phyloP scores from a whole-genome alignment of 2,797 vertebrate species.

The Numenius phaeopus region DNA sequence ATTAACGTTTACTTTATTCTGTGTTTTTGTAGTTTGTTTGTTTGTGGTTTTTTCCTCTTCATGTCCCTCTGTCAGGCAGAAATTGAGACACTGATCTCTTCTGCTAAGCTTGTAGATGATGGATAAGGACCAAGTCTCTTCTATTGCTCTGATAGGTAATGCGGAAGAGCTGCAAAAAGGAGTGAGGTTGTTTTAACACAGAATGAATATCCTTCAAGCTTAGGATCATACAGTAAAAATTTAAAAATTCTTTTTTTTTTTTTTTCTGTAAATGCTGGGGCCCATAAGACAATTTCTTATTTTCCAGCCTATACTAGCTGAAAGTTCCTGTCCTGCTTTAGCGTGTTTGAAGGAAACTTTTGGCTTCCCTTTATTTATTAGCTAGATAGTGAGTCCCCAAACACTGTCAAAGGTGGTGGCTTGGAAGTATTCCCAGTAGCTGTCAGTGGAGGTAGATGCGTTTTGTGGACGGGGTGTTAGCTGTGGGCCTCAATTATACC shows the following conservation, averaged over 20 bases:
- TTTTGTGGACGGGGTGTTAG: not conserved
- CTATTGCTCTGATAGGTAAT: not conserved
- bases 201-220: not conserved
- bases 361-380: not conserved
- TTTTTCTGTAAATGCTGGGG: not conserved
- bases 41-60: not conserved
- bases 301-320: not conserved
- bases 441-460: not conserved
- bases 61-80: not conserved
- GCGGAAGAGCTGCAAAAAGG: not conserved
- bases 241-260: not conserved
- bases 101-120: not conserved
- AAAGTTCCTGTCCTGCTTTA: not conserved
- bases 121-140: not conserved
- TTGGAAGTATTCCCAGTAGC: not conserved
- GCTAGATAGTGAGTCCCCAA: not conserved
- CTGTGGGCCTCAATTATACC: rapidly evolving
- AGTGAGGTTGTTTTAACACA: not conserved
- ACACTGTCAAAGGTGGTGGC: not conserved
- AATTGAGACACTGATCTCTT: not conserved
- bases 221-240: not conserved
- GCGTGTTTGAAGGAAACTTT: not conserved
- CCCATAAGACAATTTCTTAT: not conserved
- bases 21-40: not conserved
- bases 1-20: not conserved